phyloP scores from a whole-genome alignment of 2,797 vertebrate species.

The Serranus cabrilla region DNA sequence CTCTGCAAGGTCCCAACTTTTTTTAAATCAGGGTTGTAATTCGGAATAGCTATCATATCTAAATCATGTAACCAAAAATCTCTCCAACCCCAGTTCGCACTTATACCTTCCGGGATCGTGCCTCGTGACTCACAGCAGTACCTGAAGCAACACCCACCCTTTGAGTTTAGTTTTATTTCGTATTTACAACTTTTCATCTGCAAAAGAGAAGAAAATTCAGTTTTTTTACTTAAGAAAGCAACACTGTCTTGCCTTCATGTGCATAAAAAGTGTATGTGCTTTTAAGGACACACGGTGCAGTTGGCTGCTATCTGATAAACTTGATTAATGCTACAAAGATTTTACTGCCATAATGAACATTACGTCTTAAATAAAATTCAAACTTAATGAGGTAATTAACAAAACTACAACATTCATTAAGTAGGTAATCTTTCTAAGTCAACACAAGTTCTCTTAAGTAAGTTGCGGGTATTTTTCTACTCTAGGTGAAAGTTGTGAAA shows the following conservation, averaged over 20 bases:
- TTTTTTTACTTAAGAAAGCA: background rate
- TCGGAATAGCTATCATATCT: slow-evolving; percentile 1
- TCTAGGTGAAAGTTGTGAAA: background rate
- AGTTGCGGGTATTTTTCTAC: background rate
- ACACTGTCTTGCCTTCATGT: background rate
- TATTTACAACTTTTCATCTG: background rate
- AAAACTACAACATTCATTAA: slow-evolving; percentile 1
- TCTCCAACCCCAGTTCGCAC: background rate
- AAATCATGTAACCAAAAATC: background rate
- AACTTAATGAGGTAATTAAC: background rate
- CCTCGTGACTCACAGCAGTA: too few species aligned
- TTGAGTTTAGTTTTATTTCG: background rate
- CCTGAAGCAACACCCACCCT: background rate
- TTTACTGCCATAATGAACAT: background rate
- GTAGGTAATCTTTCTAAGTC: slow-evolving; percentile 13
- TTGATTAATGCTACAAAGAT: background rate
- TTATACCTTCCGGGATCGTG: too few species aligned
- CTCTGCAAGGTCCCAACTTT: too few species aligned
- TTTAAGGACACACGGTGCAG: background rate
- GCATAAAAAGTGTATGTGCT: background rate
- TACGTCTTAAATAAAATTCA: slow-evolving; percentile 5
- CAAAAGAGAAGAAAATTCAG: background rate
- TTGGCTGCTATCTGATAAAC: background rate
- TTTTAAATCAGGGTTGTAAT: background rate
- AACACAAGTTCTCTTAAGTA: background rate